Conservation (phyloP, 2,113 vertebrate species). For the Syrmaticus mikado region DNA sequence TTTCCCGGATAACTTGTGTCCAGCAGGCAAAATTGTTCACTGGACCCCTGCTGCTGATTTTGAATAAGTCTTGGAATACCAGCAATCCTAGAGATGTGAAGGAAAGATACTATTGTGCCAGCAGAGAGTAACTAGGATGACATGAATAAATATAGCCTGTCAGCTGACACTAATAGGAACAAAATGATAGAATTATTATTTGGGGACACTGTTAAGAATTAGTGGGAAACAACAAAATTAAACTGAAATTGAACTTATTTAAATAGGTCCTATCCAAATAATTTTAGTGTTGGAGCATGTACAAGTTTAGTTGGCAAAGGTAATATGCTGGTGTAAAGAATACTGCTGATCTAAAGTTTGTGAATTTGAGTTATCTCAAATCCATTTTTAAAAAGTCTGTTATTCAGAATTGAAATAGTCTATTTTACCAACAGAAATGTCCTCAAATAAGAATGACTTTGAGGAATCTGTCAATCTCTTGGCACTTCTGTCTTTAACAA, state of each 20-base stretch:
- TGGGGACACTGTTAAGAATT: constrained; percentile 17
- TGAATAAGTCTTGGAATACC: constrained; percentile 47
- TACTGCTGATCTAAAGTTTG: not conserved
- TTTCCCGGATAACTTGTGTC: constrained; percentile 32
- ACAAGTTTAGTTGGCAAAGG: not conserved
- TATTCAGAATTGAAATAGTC: not conserved
- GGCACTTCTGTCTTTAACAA: not conserved
- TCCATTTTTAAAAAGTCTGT: not conserved
- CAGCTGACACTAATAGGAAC: constrained; percentile 15
- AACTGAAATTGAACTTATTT: constrained; percentile 3
- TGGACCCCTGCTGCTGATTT: constrained; percentile 42
- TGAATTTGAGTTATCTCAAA: not conserved
- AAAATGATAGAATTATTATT: constrained; percentile 14
- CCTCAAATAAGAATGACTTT: not conserved
- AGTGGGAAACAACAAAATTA: not conserved
- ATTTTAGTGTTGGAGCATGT: not conserved
- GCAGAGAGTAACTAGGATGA: constrained; percentile 23
- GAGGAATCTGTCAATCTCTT: not conserved
- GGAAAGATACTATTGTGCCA: constrained; percentile 57
- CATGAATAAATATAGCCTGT: constrained; percentile 42
- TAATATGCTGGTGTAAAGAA: not conserved
- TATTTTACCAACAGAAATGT: not conserved
- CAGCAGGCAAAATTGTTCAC: constrained; percentile 42
- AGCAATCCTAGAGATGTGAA: constrained; percentile 43
- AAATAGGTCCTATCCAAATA: not conserved